Conservation (phyloP, 2,888 invertebrate species). For the Pterostichus niger region DNA sequence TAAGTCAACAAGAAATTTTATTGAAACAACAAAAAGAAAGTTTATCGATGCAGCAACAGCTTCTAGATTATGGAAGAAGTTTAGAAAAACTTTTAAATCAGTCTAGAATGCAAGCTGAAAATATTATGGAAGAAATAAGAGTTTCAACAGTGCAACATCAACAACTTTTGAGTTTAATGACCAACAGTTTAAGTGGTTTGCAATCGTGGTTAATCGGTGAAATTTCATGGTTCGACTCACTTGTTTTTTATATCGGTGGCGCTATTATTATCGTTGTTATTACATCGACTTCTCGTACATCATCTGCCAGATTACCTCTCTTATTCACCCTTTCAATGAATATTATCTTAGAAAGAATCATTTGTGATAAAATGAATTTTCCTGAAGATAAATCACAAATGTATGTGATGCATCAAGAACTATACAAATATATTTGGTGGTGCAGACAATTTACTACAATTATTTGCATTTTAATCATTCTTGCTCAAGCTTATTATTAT, state of each 20-base stretch:
- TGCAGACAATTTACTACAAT: conserved; percentile 76
- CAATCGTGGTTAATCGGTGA: conserved; percentile 83
- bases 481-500: conserved; percentile 74
- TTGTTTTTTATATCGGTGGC: conserved; percentile 80
- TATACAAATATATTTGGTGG: conserved; percentile 77
- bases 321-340: conserved; percentile 79
- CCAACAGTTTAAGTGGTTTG: conserved; percentile 79
- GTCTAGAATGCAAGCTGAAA: conserved; percentile 76
- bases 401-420: conserved; percentile 73
- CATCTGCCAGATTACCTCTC: conserved; percentile 79
- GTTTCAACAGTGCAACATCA: conserved; percentile 79
- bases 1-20: conserved; percentile 76
- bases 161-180: conserved; percentile 79
- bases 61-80: conserved; percentile 78
- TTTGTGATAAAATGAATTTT: conserved; percentile 70
- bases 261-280: conserved; percentile 79
- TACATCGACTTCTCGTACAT: conserved; percentile 80
- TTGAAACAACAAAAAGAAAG: conserved; percentile 77
- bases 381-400: conserved; percentile 69
- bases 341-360: conserved; percentile 78
- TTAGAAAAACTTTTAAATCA: conserved; percentile 78
- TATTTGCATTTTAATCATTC: conserved; percentile 73
- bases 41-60: conserved; percentile 77
- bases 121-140: conserved; percentile 78
- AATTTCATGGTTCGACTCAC: conserved; percentile 82